phyloP scores from a whole-genome alignment of 2,888 invertebrate genomes.

The Cantharis lateralis region DNA sequence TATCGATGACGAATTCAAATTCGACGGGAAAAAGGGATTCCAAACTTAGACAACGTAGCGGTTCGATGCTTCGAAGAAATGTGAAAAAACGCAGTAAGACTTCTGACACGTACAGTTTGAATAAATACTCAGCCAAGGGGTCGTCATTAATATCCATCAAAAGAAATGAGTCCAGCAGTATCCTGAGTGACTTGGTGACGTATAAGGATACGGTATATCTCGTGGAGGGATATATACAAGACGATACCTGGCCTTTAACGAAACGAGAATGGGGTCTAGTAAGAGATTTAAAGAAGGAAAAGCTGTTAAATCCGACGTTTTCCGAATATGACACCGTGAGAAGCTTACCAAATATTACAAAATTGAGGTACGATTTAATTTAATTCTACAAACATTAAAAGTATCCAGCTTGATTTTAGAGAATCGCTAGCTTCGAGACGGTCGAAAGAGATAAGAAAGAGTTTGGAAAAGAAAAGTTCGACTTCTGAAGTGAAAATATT shows the following conservation, averaged over 20 bases:
- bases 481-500: neutral
- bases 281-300: slow-evolving; percentile 36
- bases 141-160: neutral
- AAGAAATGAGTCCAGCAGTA: neutral
- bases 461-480: neutral
- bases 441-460: neutral
- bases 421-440: neutral
- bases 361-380: neutral
- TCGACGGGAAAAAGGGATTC: neutral
- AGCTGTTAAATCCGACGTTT: slow-evolving; percentile 18
- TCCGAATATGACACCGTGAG: neutral
- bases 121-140: neutral
- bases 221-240: slow-evolving; percentile 47
- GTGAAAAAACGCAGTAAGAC: neutral
- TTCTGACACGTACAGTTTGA: neutral
- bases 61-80: neutral
- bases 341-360: neutral
- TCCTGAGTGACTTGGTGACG: neutral
- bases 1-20: neutral
- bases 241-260: slow-evolving; percentile 55
- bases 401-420: neutral
- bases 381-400: neutral
- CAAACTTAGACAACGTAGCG: neutral
- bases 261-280: slow-evolving; percentile 51
- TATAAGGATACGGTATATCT: slow-evolving; percentile 30